Percentiles rank a stretch among this genome's conserved stretches.
Evolutionary conservation across 2,888 invertebrate species (phyloP).

Genomic region (Lasiommata megera): DNA sequence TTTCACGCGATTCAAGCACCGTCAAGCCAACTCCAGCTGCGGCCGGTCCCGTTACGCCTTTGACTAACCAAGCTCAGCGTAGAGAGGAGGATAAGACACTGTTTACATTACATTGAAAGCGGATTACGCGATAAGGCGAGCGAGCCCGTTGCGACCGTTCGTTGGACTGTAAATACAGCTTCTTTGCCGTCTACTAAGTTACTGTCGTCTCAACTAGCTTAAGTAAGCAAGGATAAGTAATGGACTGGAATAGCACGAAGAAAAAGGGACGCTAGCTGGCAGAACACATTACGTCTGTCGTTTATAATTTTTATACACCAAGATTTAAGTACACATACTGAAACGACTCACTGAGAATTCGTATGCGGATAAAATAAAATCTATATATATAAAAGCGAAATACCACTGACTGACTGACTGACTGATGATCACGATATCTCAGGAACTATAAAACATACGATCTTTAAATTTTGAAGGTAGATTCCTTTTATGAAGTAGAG

Average conservation of each 20-base stretch:
- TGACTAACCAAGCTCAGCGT: slow-evolving; percentile 15
- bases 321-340: slow-evolving; percentile 2
- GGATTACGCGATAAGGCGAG: slow-evolving; percentile 24
- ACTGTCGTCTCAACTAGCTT: slow-evolving; percentile 17
- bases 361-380: no score
- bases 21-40: slow-evolving; percentile 20
- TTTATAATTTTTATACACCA: background rate
- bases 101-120: slow-evolving; percentile 29
- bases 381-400: no score
- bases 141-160: slow-evolving; percentile 11
- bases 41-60: slow-evolving; percentile 25
- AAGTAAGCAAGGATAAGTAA: slow-evolving; percentile 22
- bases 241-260: slow-evolving; percentile 17
- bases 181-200: slow-evolving; percentile 13
- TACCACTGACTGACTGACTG: background rate
- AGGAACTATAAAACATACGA: no score
- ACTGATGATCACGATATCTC: no score
- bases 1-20: slow-evolving; percentile 19
- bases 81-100: slow-evolving; percentile 16
- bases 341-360: no score
- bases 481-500: no score
- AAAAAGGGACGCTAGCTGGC: slow-evolving; percentile 7
- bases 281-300: slow-evolving; percentile 13
- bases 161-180: slow-evolving; percentile 21
- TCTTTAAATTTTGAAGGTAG: no score